Percentiles rank a stretch among this genome's conserved stretches.
Conservation (phyloP, 1,140 invertebrate species). For the Colletes latitarsis region DNA sequence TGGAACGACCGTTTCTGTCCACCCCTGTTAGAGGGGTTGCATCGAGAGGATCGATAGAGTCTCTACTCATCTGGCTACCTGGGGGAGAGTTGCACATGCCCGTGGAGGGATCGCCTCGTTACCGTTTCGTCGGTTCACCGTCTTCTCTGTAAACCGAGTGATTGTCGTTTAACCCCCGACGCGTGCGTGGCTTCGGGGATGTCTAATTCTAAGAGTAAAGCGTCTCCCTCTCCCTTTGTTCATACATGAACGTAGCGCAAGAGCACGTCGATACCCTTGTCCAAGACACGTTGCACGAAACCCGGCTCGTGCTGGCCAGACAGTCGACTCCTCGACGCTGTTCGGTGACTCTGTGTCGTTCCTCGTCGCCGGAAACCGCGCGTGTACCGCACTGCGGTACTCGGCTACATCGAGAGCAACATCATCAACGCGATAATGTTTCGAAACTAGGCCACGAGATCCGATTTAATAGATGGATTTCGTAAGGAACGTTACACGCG, state of each 20-base stretch:
- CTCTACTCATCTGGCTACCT: conserved; percentile 9
- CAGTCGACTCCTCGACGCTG: background rate
- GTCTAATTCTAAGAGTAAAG: background rate
- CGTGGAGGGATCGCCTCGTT: background rate
- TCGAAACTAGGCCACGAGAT: background rate
- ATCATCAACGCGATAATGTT: background rate
- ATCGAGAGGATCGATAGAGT: conserved; percentile 53
- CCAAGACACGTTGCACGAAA: background rate
- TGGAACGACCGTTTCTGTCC: conserved; percentile 11
- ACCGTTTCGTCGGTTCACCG: background rate
- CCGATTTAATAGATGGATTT: background rate
- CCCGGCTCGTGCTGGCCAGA: no score
- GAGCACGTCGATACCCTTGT: background rate
- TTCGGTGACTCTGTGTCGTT: background rate
- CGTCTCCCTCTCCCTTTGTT: background rate
- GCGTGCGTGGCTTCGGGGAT: background rate
- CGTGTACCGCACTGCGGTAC: background rate
- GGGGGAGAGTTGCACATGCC: conserved; percentile 20
- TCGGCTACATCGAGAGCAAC: background rate
- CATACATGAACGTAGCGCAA: background rate
- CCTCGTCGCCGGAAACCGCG: background rate
- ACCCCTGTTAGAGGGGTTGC: conserved; percentile 17
- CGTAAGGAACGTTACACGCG: background rate
- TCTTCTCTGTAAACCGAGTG: background rate
- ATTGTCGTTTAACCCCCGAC: conserved; percentile 4